Percentiles rank a stretch among this genome's conserved stretches.
These are phyloP conservation scores for Otolemur crassicaudatus DNA, from an alignment of 2,797 vertebrate species.

Conservation along the genomic window DNA sequence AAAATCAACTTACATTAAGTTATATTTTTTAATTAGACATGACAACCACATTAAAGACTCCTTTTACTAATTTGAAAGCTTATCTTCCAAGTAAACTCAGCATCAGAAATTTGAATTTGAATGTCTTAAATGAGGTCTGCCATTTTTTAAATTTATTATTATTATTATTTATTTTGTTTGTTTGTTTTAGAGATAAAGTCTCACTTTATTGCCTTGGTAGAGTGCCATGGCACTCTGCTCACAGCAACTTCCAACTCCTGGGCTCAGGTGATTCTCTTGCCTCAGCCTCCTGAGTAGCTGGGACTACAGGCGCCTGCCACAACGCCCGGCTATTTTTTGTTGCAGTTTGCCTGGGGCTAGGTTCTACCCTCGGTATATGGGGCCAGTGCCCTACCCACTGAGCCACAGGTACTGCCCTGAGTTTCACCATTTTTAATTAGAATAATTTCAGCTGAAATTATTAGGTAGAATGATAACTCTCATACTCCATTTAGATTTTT, in stretches of 20 bases:
- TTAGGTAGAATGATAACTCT: not conserved
- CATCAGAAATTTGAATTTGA: conserved; percentile 39
- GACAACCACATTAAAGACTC: not conserved
- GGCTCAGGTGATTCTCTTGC: no score
- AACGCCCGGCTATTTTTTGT: no score
- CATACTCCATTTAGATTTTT: not conserved
- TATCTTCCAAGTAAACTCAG: conserved; percentile 37
- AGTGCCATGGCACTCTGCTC: no score
- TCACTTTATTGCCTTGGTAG: not conserved
- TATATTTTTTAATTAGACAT: conserved; percentile 15
- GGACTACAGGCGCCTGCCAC: no score
- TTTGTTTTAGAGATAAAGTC: not conserved
- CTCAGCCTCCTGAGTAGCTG: no score
- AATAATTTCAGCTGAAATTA: conserved; percentile 45
- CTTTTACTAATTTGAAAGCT: conserved; percentile 21
- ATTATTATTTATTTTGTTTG: not conserved
- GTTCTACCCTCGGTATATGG: no score
- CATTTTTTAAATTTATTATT: not conserved
- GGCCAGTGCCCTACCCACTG: no score
- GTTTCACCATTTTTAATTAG: conserved; percentile 29
- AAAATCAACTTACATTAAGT: not conserved
- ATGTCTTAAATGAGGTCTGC: conserved; percentile 44
- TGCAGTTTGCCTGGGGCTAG: no score
- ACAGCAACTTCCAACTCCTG: no score
- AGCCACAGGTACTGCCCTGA: no score